These are phyloP conservation scores for Heliconius melpomene DNA, from an alignment of 1,140 invertebrate species.

Conservation along the genomic window DNA sequence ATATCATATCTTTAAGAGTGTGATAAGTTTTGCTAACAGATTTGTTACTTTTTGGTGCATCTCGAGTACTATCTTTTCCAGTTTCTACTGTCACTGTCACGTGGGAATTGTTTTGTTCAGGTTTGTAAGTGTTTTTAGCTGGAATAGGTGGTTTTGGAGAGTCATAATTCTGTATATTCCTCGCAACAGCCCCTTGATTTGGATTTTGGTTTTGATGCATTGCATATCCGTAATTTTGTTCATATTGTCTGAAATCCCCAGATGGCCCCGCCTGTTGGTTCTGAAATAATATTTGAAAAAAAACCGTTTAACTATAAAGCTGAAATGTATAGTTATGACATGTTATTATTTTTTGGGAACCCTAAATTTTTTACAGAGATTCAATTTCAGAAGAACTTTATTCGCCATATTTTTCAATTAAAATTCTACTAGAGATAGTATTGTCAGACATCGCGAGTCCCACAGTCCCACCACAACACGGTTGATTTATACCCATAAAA, in stretches of 20 bases:
- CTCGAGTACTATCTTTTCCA: conserved; percentile 77
- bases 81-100: conserved; percentile 80
- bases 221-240: conserved; percentile 72
- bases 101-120: conserved; percentile 74
- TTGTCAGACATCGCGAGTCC: too few relatives aligned
- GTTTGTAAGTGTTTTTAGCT: conserved; percentile 67
- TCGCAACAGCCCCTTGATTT: conserved; percentile 57
- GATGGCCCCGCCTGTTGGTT: conserved; percentile 74
- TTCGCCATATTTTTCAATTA: too few relatives aligned
- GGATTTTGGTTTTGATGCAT: conserved; percentile 68
- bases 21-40: conserved; percentile 89
- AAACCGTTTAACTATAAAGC: too few relatives aligned
- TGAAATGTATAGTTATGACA: too few relatives aligned
- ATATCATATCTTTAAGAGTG: conserved; percentile 92
- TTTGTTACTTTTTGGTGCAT: conserved; percentile 84
- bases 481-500: too few relatives aligned
- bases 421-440: too few relatives aligned
- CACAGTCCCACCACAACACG: too few relatives aligned
- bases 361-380: too few relatives aligned
- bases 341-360: too few relatives aligned
- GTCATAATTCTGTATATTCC: conserved; percentile 68
- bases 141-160: conserved; percentile 74
- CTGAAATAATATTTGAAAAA: conserved; percentile 47
- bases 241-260: conserved; percentile 72
- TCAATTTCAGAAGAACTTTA: too few relatives aligned